These are phyloP conservation scores for Calidris pugnax DNA, from an alignment of 2,113 vertebrate species.

Conservation along the genomic window DNA sequence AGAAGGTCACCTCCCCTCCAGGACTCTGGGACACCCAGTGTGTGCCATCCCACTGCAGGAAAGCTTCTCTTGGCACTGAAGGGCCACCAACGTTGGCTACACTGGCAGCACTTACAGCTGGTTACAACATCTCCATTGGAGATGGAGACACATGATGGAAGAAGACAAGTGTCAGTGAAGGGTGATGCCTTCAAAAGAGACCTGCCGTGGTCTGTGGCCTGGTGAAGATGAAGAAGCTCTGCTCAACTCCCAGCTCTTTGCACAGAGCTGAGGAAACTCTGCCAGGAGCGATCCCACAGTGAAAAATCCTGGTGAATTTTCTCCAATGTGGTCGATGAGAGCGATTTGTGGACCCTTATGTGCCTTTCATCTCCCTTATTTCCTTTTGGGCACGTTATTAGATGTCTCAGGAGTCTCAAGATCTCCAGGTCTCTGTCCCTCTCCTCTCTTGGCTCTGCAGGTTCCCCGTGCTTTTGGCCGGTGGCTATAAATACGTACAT, in stretches of 20 bases:
- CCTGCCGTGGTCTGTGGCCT: neutral
- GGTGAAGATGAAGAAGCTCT: neutral
- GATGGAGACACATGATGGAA: neutral
- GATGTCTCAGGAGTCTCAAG: too few relatives aligned
- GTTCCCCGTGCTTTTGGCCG: too few relatives aligned
- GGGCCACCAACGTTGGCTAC: accelerated
- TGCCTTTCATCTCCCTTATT: neutral
- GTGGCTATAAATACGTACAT: too few relatives aligned
- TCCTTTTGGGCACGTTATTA: neutral
- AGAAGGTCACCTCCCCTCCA: neutral
- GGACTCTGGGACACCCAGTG: accelerated
- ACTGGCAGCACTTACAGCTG: neutral
- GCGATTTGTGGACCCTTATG: accelerated
- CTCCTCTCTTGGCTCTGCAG: too few relatives aligned
- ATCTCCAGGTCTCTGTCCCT: too few relatives aligned
- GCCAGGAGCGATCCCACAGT: neutral
- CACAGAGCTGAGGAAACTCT: neutral
- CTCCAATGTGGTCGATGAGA: neutral
- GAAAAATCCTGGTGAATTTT: neutral
- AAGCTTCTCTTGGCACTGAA: neutral
- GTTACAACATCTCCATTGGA: neutral
- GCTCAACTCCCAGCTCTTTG: neutral
- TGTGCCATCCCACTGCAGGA: neutral
- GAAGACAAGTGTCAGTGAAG: neutral
- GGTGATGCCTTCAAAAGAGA: neutral